Evolutionary conservation across 1,140 invertebrate genomes (phyloP).

Genomic region (Cepaea nemoralis): DNA sequence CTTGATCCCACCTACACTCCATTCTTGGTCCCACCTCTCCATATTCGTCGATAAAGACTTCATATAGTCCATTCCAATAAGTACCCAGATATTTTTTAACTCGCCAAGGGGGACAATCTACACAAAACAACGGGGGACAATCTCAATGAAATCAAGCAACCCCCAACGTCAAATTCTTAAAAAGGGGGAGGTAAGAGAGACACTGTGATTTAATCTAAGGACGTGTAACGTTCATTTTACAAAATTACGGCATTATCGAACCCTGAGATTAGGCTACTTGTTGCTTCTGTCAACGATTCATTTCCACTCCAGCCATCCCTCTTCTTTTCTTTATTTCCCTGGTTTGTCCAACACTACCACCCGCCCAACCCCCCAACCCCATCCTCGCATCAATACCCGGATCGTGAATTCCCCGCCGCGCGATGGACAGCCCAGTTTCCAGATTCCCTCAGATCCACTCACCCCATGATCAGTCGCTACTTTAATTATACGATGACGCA

Average conservation of each 20-base stretch:
- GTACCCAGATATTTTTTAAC: not conserved
- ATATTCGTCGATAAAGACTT: too few species aligned
- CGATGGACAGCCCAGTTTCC: not conserved
- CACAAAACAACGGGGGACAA: too few species aligned
- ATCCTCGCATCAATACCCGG: too few species aligned
- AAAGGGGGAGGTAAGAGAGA: not conserved
- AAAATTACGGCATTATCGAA: conserved; percentile 13
- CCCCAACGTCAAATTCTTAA: too few species aligned
- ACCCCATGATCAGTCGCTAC: not conserved
- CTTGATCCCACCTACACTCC: too few species aligned
- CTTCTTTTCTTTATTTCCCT: not conserved
- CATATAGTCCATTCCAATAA: too few species aligned
- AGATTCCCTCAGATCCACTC: not conserved
- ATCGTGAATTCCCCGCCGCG: not conserved
- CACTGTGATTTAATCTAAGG: not conserved
- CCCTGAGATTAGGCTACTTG: conserved; percentile 3
- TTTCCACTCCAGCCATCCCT: not conserved
- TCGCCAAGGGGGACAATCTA: too few species aligned
- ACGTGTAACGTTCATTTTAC: conserved; percentile 13
- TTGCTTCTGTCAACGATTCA: conserved; percentile 1
- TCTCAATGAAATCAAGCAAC: not conserved
- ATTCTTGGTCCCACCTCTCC: too few species aligned
- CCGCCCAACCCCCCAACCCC: too few species aligned
- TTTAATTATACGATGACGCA: conserved; percentile 5
- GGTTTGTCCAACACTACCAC: not conserved